A percentile compares a stretch with the other conserved stretches of the same genome.
phyloP scores from a whole-genome alignment of 2,888 invertebrate species.

The Drosophila tanythrix region DNA sequence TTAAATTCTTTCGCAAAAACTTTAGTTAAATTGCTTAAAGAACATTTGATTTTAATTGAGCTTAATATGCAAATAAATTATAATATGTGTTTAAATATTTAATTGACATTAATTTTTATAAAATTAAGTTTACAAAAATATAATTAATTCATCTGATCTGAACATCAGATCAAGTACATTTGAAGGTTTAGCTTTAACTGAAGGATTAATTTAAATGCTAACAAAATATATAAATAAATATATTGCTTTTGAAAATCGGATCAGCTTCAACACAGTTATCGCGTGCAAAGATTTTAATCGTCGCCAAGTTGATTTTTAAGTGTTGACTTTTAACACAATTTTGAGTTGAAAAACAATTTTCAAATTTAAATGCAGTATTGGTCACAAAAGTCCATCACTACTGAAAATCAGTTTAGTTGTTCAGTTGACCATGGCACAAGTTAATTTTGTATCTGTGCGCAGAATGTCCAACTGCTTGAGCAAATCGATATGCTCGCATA shows the following conservation, averaged over 20 bases:
- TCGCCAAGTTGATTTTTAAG: no score
- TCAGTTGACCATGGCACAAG: neutral
- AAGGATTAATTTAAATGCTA: neutral
- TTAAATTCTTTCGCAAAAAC: neutral
- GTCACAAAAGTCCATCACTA: neutral
- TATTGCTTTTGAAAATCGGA: neutral
- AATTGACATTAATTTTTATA: neutral
- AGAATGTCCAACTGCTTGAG: neutral
- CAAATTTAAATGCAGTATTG: neutral
- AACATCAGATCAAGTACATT: neutral
- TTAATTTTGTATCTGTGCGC: neutral
- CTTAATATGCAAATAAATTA: neutral
- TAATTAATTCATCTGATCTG: neutral
- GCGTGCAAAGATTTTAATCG: neutral
- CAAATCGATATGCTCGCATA: slow-evolving; percentile 17
- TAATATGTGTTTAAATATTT: neutral
- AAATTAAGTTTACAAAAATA: neutral
- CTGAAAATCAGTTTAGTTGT: neutral
- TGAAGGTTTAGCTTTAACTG: neutral
- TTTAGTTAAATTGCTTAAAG: neutral
- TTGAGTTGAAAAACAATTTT: neutral
- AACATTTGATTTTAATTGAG: neutral
- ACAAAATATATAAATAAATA: neutral
- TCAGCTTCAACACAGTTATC: neutral
- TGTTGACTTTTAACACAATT: no score